These are phyloP conservation scores for Macrobrachium rosenbergii DNA, from an alignment of 1,140 invertebrate genomes.

Conservation along the genomic window DNA sequence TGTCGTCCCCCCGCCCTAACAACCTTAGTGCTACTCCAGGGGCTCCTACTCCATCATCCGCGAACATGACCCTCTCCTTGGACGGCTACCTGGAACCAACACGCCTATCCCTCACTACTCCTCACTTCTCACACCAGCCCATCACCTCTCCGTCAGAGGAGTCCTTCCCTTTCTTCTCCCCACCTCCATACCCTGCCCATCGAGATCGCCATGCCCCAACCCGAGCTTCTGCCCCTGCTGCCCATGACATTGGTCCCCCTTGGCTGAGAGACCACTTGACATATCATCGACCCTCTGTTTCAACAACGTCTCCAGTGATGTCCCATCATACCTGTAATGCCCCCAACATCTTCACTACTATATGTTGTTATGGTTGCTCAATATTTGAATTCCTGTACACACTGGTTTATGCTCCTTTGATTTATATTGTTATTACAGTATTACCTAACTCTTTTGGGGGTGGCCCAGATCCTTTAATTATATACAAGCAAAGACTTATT, in stretches of 20 bases:
- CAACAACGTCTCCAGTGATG: slow-evolving; percentile 80
- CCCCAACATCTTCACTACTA: slow-evolving; percentile 8
- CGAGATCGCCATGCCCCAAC: slow-evolving; percentile 67
- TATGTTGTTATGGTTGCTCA: slow-evolving; percentile 15
- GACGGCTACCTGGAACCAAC: slow-evolving; percentile 88
- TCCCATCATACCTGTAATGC: slow-evolving; percentile 87
- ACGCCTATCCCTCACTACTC: slow-evolving; percentile 74
- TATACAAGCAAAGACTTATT: no score
- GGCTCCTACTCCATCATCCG: slow-evolving; percentile 85
- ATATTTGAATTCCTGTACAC: background rate
- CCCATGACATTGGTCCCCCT: slow-evolving; percentile 72
- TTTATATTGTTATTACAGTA: no score
- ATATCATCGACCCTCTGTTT: slow-evolving; percentile 74
- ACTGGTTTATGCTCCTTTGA: background rate
- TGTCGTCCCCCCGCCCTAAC: slow-evolving; percentile 57
- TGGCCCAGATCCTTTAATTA: no score
- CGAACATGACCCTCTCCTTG: slow-evolving; percentile 84
- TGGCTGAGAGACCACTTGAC: slow-evolving; percentile 72
- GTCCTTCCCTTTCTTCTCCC: slow-evolving; percentile 86
- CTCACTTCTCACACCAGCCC: slow-evolving; percentile 76
- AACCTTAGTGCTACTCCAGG: slow-evolving; percentile 64
- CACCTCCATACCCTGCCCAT: slow-evolving; percentile 77
- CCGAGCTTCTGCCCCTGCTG: slow-evolving; percentile 59
- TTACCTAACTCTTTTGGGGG: no score
- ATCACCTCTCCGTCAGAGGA: slow-evolving; percentile 77